Evolutionary conservation across 2,797 vertebrate species (phyloP).

Genomic region (Psittacula echo): DNA sequence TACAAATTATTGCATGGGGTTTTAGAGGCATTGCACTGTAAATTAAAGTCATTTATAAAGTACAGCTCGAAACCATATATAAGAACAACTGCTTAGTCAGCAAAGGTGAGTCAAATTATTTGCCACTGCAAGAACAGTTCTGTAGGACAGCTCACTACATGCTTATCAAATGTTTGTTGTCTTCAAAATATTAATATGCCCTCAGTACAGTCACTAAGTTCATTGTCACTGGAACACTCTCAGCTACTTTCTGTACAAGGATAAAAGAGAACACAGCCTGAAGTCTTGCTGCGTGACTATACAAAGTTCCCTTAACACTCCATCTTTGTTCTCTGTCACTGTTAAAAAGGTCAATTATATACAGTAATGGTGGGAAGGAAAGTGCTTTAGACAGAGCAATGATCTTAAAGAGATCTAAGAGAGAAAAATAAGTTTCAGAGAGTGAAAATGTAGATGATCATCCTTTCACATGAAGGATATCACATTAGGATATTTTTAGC

Average conservation of each 20-base stretch:
- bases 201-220: not conserved
- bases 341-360: not conserved
- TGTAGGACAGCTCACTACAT: not conserved
- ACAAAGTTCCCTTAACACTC: not conserved
- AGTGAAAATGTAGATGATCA: not conserved
- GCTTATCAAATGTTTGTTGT: not conserved
- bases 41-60: slow-evolving; percentile 96
- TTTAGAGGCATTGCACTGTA: slow-evolving; percentile 81
- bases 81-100: slow-evolving; percentile 64
- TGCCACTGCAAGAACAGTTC: slow-evolving; percentile 26
- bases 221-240: not conserved
- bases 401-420: not conserved
- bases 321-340: not conserved
- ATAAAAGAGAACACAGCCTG: not conserved
- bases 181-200: not conserved
- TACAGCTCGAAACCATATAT: slow-evolving; percentile 29
- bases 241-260: not conserved
- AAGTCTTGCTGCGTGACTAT: rapidly evolving
- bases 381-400: not conserved
- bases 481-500: not conserved
- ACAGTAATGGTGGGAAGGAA: not conserved
- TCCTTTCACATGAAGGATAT: not conserved
- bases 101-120: slow-evolving; percentile 55
- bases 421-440: not conserved
- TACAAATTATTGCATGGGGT: slow-evolving; percentile 74